A percentile compares a stretch with the other conserved stretches of the same genome.
Evolutionary conservation across 2,113 vertebrate species (phyloP).

Genomic region (Pontoporia blainvillei): DNA sequence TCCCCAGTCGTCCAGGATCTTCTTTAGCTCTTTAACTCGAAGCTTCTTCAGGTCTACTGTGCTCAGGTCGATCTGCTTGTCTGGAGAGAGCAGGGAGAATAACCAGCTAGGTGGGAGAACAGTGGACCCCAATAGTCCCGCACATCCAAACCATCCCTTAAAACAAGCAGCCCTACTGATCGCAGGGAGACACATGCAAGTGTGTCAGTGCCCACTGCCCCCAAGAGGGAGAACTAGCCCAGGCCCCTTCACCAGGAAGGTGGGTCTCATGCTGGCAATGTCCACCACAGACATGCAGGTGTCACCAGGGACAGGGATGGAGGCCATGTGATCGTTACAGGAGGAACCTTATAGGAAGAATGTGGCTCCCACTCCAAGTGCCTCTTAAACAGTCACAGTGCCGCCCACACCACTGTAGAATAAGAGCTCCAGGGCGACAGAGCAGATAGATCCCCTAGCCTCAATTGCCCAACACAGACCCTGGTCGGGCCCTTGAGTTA

Average conservation of each 20-base stretch:
- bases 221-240: background rate
- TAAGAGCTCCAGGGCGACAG: background rate
- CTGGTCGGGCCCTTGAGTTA: background rate
- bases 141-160: background rate
- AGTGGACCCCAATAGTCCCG: no score
- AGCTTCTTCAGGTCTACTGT: conserved; percentile 96
- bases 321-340: background rate
- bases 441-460: background rate
- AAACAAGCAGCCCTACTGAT: background rate
- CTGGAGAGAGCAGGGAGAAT: conserved; percentile 76
- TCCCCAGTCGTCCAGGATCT: conserved; percentile 97
- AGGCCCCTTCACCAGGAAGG: background rate
- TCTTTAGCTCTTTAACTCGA: conserved; percentile 96
- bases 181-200: background rate
- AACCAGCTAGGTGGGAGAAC: background rate
- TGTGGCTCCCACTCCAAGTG: background rate
- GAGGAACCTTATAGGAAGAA: background rate
- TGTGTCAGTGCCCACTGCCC: background rate
- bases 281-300: background rate
- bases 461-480: background rate
- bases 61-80: conserved; percentile 96
- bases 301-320: background rate
- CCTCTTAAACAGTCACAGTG: background rate
- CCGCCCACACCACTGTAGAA: background rate
- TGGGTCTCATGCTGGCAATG: background rate